phyloP scores from a whole-genome alignment of 2,113 vertebrate genomes.

The Trichomycterus rosablanca region DNA sequence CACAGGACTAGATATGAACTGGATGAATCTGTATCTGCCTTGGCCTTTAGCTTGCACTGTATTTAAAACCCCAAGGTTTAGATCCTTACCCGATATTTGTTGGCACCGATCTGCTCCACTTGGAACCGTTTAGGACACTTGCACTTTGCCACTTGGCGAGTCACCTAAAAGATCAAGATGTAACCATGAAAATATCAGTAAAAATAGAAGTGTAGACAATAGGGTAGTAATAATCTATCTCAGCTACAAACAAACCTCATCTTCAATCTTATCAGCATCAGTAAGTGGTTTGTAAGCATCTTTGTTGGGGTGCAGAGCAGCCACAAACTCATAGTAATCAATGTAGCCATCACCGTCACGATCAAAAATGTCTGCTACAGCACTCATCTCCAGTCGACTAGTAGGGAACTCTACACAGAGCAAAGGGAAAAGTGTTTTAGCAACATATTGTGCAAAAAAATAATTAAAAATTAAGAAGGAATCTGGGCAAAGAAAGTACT shows the following conservation, averaged over 20 bases:
- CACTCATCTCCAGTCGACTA: conserved; percentile 95
- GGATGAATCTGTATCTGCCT: no score
- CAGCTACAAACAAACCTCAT: conserved; percentile 74
- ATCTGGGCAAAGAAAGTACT: no score
- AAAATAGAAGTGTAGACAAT: background rate
- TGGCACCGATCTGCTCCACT: conserved; percentile 97
- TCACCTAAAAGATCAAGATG: conserved; percentile 74
- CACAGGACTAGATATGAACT: conserved; percentile 4
- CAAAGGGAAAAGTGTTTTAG: background rate
- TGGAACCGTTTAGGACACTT: conserved; percentile 98
- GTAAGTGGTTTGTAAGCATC: conserved; percentile 96
- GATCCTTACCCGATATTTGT: conserved; percentile 94
- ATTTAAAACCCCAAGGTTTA: no score
- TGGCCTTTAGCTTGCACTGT: conserved; percentile 1
- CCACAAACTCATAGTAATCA: conserved; percentile 98
- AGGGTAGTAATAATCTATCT: background rate
- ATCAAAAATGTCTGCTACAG: conserved; percentile 98
- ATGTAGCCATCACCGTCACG: conserved; percentile 96
- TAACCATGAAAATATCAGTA: background rate
- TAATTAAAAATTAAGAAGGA: no score
- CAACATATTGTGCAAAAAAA: no score
- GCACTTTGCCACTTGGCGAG: conserved; percentile 95
- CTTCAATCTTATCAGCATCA: conserved; percentile 98
- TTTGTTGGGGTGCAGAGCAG: conserved; percentile 96
- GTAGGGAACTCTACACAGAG: conserved; percentile 84